phyloP scores from a whole-genome alignment of 2,888 invertebrate species.

The Ecdyonurus torrentis region DNA sequence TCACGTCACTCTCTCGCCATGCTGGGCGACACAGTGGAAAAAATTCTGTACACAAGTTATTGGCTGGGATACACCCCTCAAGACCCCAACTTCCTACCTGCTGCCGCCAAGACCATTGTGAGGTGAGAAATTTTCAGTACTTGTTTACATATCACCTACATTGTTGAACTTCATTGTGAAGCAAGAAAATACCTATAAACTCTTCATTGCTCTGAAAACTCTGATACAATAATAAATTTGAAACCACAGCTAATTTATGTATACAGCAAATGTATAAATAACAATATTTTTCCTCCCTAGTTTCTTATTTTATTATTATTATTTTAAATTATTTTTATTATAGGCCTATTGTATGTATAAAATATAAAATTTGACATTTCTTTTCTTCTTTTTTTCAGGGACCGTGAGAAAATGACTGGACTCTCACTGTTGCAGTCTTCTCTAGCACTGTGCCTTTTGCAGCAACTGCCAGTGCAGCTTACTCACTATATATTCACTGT shows the following conservation, averaged over 20 bases:
- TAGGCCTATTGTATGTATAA: too few relatives aligned
- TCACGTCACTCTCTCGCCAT: constrained; percentile 26
- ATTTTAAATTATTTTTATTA: too few relatives aligned
- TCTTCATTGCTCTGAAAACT: background rate
- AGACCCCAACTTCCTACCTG: constrained; percentile 24
- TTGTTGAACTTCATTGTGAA: too few relatives aligned
- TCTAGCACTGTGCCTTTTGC: constrained; percentile 35
- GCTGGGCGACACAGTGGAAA: constrained; percentile 33
- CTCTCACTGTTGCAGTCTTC: constrained; percentile 33
- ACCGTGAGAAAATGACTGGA: constrained; percentile 34
- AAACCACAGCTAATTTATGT: constrained; percentile 2
- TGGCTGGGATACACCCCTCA: constrained; percentile 32
- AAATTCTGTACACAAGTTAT: constrained; percentile 31
- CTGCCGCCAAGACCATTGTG: constrained; percentile 26
- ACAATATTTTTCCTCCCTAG: too few relatives aligned
- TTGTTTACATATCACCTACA: too few relatives aligned
- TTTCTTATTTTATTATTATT: too few relatives aligned
- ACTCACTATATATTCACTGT: constrained; percentile 39
- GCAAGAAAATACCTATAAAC: background rate
- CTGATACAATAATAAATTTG: background rate
- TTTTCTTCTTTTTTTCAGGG: constrained; percentile 33
- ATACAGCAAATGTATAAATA: too few relatives aligned
- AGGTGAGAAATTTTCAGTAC: constrained; percentile 23
- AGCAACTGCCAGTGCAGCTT: constrained; percentile 31
- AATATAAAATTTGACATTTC: too few relatives aligned